Base-by-base conservation (phyloP, 2,113 vertebrate genomes). In the Coryphaenoides rupestris region DNA sequence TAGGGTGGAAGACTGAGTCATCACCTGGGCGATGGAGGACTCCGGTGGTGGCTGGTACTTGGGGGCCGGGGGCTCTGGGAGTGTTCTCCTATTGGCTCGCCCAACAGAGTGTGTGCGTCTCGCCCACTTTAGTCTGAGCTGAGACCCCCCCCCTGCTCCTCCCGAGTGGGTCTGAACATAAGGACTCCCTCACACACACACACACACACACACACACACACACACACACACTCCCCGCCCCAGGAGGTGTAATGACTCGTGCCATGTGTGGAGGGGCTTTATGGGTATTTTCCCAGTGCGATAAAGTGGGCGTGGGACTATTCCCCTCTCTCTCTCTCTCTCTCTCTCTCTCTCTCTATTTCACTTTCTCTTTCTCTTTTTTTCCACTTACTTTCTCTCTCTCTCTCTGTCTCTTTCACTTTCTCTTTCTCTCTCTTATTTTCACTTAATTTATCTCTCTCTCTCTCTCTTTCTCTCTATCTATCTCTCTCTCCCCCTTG, bases 141-240 rank as follows among this genome's bases (percentile, higher is more conserved):
- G n/a, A n/a, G n/a, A n/a, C n/a, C n/a, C n/a, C n/a, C n/a, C n/a
- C n/a, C n/a, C n/a, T n/a, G n/a, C n/a, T n/a, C n/a, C n/a, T n/a
- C n/a, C n/a, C n/a, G n/a, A n/a, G n/a, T 24, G 5, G 10, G 10
- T 33, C 28, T 33, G 28, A 33, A 54, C 47, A 53, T n/a, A 14
- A 24, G 17, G 49, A 33, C 28, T 33, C 5, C 1, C 28, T 9
- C 28, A 52, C 45, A 24, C 45, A 24, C 26, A 49, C 40, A 23
- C 40, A 65, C 54, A 47, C 33, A 21, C 59, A 49, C 40, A 49
- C 47, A 21, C 19, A 17, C 60, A 55, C 61, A 49, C 26, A 15
- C 66, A 74, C 3, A 9, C 28, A 33, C 28, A 33, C 28, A 9
- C 3, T 6, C 28, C 28, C 28, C 28, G 28, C 28, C 28, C 9